Evolutionary conservation across 2,113 vertebrate genomes (phyloP), one percentile per base, ranked within the genome.

Genomic region (Bombycilla garrulus): DNA sequence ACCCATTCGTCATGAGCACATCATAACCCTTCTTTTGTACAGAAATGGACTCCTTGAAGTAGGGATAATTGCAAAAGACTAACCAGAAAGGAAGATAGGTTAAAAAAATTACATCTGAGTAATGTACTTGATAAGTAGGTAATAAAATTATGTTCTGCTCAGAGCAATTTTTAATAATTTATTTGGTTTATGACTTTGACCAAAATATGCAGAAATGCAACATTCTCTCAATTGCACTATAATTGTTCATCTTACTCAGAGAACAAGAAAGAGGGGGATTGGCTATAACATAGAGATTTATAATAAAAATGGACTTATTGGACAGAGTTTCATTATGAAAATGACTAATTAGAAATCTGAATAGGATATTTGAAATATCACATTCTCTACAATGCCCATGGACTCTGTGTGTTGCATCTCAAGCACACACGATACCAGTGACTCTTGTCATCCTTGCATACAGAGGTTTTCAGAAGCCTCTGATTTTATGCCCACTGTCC

Each of bases 101-200:
- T 89, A 50, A 62, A 73, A 95, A 71, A 40, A 57, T 22, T 25
- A 71, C 10, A 83, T 86, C 47, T 92, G 90, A 94, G 90, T 92
- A 93, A 95, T 71, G 66, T 31, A 83, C 77, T 97, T 95, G 94
- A 96, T 67, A 90, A 73, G 26, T 58, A 93, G 38, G 38, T 92
- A 96, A 92, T 90, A 96, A 93, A 96, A 92, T 81, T 80, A 93
- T 65, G 22, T 94, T 89, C 86, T 96, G n/a, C 56, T 96, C 51
- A 45, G 61, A 88, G 53, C 77, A 89, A 78, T 88, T 96, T 78
- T 58, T 42, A 74, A 81, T 88, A 95, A 88, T 82, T 97, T 47
- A 94, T 70, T 93, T 89, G 23, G 65, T 64, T 78, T 90, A 64
- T 71, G 57, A 51, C 44, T 71, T 78, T 21, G 8, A 51, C 20